A percentile compares a stretch with the other conserved stretches of the same genome.
phyloP scores from a whole-genome alignment of 2,113 vertebrate genomes.

The Semicossyphus pulcher region DNA sequence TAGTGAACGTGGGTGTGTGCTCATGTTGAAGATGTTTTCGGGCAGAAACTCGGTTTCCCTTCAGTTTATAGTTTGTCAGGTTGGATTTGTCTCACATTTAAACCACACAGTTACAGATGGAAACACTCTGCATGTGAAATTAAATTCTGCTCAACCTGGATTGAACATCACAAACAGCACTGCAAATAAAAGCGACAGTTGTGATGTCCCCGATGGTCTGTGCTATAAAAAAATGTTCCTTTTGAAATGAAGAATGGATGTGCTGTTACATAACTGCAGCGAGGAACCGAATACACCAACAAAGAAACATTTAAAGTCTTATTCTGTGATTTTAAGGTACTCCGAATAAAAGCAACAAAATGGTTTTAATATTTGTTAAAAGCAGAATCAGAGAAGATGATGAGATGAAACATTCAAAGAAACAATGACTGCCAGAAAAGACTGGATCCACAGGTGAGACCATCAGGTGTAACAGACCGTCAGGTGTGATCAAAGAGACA shows the following conservation, averaged over 20 bases:
- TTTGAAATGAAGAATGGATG: neutral
- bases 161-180: neutral
- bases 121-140: slow-evolving; percentile 16
- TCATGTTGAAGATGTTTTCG: slow-evolving; percentile 4
- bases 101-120: neutral
- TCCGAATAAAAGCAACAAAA: too few species aligned
- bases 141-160: neutral
- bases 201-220: neutral
- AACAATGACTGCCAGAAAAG: too few species aligned
- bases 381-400: too few species aligned
- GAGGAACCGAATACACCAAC: neutral
- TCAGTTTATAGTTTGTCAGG: slow-evolving; percentile 1
- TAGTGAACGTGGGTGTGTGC: slow-evolving; percentile 8
- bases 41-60: neutral
- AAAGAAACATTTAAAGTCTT: neutral
- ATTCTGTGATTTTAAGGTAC: neutral
- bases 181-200: neutral
- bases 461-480: too few species aligned
- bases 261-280: neutral
- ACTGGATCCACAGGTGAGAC: too few species aligned
- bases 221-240: neutral
- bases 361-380: too few species aligned
- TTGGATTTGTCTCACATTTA: slow-evolving; percentile 27
- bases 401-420: too few species aligned
- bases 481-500: too few species aligned